These are phyloP conservation scores for Muscicapa adusta DNA, from an alignment of 2,113 vertebrate genomes.

Conservation along the genomic window DNA sequence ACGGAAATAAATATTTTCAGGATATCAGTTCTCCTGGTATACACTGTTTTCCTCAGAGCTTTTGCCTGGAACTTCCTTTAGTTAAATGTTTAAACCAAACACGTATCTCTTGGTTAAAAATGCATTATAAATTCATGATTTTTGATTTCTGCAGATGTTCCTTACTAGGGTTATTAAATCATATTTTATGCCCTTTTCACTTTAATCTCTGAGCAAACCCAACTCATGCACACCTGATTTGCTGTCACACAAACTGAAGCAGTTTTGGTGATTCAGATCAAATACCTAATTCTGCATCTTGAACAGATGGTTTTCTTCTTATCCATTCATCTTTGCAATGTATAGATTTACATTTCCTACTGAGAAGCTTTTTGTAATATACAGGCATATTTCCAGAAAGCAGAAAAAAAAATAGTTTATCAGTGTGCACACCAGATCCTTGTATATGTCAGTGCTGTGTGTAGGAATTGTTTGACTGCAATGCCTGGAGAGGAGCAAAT, in stretches of 20 bases:
- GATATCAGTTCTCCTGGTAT: not conserved
- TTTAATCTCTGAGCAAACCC: not conserved
- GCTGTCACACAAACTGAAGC: not conserved
- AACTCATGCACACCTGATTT: not conserved
- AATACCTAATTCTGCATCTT: not conserved
- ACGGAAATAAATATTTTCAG: not conserved
- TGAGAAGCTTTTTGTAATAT: not conserved
- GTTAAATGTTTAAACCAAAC: not conserved
- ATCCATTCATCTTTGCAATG: not conserved
- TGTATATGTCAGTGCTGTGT: not conserved
- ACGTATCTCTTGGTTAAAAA: not conserved
- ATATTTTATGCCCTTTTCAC: not conserved
- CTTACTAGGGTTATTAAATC: not conserved
- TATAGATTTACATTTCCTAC: not conserved
- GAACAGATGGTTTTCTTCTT: not conserved
- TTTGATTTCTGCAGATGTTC: not conserved
- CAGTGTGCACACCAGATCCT: not conserved
- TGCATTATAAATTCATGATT: not conserved
- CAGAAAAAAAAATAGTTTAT: not conserved
- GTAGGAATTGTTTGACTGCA: not conserved
- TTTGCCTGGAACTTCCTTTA: not conserved
- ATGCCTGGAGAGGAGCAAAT: not conserved
- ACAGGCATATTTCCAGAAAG: not conserved
- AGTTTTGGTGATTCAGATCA: not conserved
- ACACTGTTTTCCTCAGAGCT: not conserved